A percentile compares a stretch with the other conserved stretches of the same genome.
phyloP scores from a whole-genome alignment of 2,113 vertebrate species.

The Neogale vison region DNA sequence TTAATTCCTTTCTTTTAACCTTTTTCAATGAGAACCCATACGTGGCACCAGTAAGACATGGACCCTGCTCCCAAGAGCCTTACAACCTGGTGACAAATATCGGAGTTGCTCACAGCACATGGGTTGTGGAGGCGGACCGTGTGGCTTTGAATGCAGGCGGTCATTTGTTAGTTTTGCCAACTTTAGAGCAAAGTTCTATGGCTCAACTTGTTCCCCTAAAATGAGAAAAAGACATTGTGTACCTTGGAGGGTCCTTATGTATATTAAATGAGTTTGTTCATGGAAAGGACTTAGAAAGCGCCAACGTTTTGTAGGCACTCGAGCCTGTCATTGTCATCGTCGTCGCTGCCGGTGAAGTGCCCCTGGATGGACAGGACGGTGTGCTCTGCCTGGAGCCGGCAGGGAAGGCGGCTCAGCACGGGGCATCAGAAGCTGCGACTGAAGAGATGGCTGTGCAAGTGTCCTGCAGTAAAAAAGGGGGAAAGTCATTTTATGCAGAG shows the following conservation, averaged over 20 bases:
- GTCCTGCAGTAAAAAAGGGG: background rate
- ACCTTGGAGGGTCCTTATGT: accelerated
- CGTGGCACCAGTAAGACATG: background rate
- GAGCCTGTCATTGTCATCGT: accelerated
- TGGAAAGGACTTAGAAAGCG: background rate
- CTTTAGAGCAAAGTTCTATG: background rate
- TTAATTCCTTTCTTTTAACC: background rate
- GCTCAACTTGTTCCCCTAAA: background rate
- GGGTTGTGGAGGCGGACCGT: accelerated
- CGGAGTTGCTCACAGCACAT: accelerated
- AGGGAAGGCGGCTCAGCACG: background rate
- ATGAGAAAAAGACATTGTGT: background rate
- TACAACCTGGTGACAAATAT: too few species aligned
- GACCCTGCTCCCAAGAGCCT: background rate
- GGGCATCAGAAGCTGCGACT: background rate
- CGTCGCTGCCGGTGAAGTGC: background rate
- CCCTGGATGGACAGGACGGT: background rate
- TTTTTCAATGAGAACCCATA: background rate
- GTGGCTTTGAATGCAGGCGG: background rate
- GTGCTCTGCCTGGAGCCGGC: too few species aligned
- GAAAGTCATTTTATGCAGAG: background rate
- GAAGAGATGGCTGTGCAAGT: background rate
- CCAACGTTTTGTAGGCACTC: background rate
- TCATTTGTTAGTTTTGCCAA: background rate
- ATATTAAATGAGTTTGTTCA: background rate